Evolutionary conservation across 2,797 vertebrate species (phyloP), one percentile per base, ranked within the genome.

Genomic region (Typhlichthys eigenmanni): DNA sequence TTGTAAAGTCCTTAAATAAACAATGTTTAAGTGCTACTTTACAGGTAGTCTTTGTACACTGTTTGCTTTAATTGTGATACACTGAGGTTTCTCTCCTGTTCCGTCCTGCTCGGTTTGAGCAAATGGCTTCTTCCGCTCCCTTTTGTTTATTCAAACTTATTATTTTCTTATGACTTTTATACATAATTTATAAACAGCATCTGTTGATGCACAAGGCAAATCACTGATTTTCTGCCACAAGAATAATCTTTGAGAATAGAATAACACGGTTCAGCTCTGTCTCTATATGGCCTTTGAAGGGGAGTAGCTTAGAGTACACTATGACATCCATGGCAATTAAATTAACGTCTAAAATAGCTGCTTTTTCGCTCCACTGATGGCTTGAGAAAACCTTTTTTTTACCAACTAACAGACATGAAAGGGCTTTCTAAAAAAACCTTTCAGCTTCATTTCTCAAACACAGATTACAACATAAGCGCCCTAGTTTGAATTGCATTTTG

Each of bases 151-250:
- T 76, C 65, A 81, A 87, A 83, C 80, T 69, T 73, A 64, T 76
- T 46, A 86, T 89, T 90, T 86, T 87, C 79, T 82, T 82, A 90
- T 90, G 80, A 87, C 76, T 81, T 80, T 34, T 59, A 62, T 90
- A 64, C 78, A 90, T 90, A 78, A 92, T 91, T 91, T 83, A 90
- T 84, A 88, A 58, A 68, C 65, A 75, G 76, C 87, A 91, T 90
- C 83, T 91, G 89, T 84, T 86, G 80, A 79, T 81, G 78, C 84
- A 73, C 57, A 76, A 74, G 72, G 75, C 64, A 32, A 76, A 75
- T 68, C 57, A 57, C 75, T 69, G 71, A 79, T 86, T 86, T 87
- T 54, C 69, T 75, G 84, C 87, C 84, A 85, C 80, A 75, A 73
- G 69, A 69, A 59, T 72, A 71, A 80, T 84, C 62, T 83, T 78